A percentile compares a stretch with the other conserved stretches of the same genome.
Conservation (phyloP, 2,113 vertebrate species). For the Equus quagga region DNA sequence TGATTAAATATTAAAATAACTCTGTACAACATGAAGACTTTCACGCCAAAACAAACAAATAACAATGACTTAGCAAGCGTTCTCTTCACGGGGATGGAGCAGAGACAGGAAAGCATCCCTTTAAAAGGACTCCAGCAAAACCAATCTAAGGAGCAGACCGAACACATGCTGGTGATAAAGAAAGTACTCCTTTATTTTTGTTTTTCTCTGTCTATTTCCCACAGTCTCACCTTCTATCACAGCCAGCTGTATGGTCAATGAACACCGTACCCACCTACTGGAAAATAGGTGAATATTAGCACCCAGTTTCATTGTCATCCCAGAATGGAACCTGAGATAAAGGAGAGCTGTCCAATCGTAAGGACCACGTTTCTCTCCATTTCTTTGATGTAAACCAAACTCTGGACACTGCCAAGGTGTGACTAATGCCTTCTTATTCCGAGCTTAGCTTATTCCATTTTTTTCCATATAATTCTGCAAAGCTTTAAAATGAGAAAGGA, state of each 20-base stretch:
- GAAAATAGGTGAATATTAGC: conserved; percentile 73
- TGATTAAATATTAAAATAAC: background rate
- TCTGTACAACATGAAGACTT: background rate
- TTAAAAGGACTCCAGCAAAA: background rate
- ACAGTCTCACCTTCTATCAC: background rate
- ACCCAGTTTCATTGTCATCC: conserved; percentile 87
- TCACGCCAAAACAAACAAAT: background rate
- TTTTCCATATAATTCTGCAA: conserved; percentile 69
- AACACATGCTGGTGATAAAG: accelerated
- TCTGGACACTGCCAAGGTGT: conserved; percentile 76
- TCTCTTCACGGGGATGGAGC: accelerated
- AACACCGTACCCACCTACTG: conserved; percentile 57
- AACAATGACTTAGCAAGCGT: background rate
- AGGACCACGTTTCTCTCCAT: conserved; percentile 68
- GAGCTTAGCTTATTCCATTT: conserved; percentile 63
- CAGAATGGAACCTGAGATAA: conserved; percentile 60
- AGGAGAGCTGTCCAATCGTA: conserved; percentile 69
- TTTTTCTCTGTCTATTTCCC: background rate
- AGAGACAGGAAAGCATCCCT: accelerated
- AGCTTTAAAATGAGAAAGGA: conserved; percentile 70
- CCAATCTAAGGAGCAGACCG: background rate
- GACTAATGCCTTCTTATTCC: conserved; percentile 76
- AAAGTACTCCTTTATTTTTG: no score
- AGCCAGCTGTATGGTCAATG: conserved; percentile 62
- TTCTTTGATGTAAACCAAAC: conserved; percentile 75